These are phyloP conservation scores for Caradrina kadenii DNA, from an alignment of 2,888 invertebrate species.

Conservation along the genomic window DNA sequence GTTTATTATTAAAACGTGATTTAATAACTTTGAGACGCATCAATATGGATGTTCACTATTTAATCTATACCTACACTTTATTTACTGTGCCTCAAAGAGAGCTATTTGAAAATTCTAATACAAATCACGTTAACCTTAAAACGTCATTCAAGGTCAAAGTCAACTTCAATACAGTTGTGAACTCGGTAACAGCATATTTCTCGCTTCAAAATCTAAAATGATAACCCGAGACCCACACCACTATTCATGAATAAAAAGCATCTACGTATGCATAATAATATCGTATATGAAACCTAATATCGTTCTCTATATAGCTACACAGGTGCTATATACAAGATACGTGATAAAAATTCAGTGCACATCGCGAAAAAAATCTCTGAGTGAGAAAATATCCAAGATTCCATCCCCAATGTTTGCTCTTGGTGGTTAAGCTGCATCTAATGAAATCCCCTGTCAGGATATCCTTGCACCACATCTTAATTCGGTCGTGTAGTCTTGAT, in stretches of 20 bases:
- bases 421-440: slow-evolving; percentile 90
- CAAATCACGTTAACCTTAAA: neutral
- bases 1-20: neutral
- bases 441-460: slow-evolving; percentile 90
- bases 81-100: neutral
- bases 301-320: slow-evolving; percentile 37
- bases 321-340: slow-evolving; percentile 64
- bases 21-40: neutral
- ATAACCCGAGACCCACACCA: slow-evolving; percentile 16
- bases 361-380: slow-evolving; percentile 80
- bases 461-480: slow-evolving; percentile 83
- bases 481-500: slow-evolving; percentile 71
- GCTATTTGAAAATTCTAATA: neutral
- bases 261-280: slow-evolving; percentile 44
- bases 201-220: slow-evolving; percentile 27
- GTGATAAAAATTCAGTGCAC: slow-evolving; percentile 83
- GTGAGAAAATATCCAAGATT: slow-evolving; percentile 86
- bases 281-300: slow-evolving; percentile 56
- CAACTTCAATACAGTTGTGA: slow-evolving; percentile 4
- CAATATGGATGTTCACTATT: neutral
- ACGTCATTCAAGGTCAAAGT: slow-evolving; percentile 10
- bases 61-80: neutral
- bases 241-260: slow-evolving; percentile 49
- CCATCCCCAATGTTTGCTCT: slow-evolving; percentile 88
- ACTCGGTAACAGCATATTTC: slow-evolving; percentile 4